A percentile compares a stretch with the other conserved stretches of the same genome.
Conservation (phyloP, 2,888 invertebrate genomes). For the Ochropleura plecta region DNA sequence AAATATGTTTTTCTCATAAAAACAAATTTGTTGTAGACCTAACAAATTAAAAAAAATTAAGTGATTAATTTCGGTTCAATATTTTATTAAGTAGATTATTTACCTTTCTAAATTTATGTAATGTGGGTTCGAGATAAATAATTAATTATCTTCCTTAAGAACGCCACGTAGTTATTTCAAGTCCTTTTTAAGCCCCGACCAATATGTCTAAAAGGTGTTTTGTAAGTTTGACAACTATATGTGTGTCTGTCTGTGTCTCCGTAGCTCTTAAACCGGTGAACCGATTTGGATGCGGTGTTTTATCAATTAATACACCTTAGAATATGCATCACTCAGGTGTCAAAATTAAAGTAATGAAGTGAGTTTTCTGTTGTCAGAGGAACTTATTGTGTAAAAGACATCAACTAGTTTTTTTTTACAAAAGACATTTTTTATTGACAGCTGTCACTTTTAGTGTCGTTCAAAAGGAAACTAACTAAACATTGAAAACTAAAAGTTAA, state of each 20-base stretch:
- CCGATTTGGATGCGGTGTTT: too few species aligned
- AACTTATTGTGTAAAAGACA: not conserved
- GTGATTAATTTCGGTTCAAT: not conserved
- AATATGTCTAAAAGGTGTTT: too few species aligned
- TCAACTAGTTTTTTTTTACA: not conserved
- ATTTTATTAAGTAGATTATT: not conserved
- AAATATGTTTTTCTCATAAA: not conserved
- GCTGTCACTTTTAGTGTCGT: not conserved
- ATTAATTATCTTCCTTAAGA: not conserved
- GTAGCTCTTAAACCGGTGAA: too few species aligned
- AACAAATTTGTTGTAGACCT: too few species aligned
- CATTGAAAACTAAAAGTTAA: constrained; percentile 29
- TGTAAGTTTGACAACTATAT: too few species aligned
- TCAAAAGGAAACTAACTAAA: constrained; percentile 22
- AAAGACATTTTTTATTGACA: not conserved
- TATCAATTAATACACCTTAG: not conserved
- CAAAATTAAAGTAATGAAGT: not conserved
- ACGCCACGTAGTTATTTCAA: not conserved
- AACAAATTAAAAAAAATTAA: too few species aligned
- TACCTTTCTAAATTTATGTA: not conserved
- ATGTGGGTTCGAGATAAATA: constrained; percentile 2
- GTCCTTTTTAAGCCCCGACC: not conserved
- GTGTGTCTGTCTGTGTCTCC: too few species aligned
- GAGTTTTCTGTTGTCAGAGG: not conserved
- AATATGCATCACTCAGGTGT: not conserved